Conservation (phyloP, 2,888 invertebrate species). For the Myopa tessellatipennis region DNA sequence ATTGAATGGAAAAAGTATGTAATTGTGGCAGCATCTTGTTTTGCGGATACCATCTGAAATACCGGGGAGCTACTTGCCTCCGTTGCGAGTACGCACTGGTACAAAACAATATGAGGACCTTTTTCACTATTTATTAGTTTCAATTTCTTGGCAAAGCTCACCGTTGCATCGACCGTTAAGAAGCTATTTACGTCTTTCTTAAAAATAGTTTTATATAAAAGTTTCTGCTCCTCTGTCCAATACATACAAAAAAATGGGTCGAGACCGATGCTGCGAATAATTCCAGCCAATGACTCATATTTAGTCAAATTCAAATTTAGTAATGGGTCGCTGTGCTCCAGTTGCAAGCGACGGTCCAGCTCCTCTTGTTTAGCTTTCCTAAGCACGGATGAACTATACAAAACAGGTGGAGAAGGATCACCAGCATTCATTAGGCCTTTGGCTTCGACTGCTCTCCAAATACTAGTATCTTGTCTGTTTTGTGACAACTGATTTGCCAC, state of each 20-base stretch:
- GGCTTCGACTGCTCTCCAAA: not conserved
- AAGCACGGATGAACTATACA: not conserved
- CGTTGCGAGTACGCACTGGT: not conserved
- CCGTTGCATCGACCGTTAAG: not conserved
- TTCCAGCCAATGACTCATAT: not conserved
- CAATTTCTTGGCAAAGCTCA: not conserved
- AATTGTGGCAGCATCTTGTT: slow-evolving; percentile 1
- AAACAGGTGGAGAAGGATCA: not conserved
- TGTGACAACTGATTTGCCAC: not conserved
- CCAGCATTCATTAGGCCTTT: not conserved
- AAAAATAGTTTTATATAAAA: no score
- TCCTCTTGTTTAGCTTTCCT: not conserved
- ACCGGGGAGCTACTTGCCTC: not conserved
- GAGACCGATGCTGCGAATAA: not conserved
- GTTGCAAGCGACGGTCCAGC: not conserved
- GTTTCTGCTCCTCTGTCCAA: no score
- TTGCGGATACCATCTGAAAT: slow-evolving; percentile 2
- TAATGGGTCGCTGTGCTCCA: not conserved
- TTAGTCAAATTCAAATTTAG: not conserved
- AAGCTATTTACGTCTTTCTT: not conserved
- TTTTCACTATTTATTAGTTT: not conserved
- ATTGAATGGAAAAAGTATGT: not conserved
- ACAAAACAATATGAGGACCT: not conserved
- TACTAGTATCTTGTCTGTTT: not conserved
- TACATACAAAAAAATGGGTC: not conserved